phyloP scores from a whole-genome alignment of 2,113 vertebrate genomes.

The Procapra przewalskii region DNA sequence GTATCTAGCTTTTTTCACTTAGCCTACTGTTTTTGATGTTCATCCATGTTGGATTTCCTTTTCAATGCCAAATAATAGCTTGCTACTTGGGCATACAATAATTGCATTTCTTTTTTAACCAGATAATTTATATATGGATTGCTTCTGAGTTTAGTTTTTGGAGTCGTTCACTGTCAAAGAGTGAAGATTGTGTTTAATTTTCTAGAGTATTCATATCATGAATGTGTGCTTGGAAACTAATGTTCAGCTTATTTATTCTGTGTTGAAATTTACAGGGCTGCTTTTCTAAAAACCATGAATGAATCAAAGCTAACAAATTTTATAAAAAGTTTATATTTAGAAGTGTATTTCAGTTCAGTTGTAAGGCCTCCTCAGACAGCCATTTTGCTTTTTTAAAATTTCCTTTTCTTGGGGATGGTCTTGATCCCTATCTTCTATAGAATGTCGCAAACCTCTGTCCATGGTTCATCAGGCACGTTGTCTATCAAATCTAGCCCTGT shows the following conservation, averaged over 20 bases:
- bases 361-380: not conserved
- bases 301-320: not conserved
- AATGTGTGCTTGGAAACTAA: not conserved
- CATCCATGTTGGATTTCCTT: not conserved
- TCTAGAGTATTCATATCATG: not conserved
- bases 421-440: not conserved
- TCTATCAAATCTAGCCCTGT: not conserved
- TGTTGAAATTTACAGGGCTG: not conserved
- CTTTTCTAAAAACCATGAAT: not conserved
- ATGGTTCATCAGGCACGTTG: not conserved
- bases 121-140: not conserved
- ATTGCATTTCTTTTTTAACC: not conserved
- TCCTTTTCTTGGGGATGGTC: not conserved
- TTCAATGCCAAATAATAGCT: not conserved
- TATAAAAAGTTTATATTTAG: not conserved
- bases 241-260: not conserved
- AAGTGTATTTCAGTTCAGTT: not conserved
- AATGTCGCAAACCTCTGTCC: rapidly evolving
- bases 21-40: not conserved
- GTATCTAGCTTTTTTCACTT: not conserved
- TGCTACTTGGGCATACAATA: not conserved
- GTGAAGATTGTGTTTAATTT: not conserved
- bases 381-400: not conserved
- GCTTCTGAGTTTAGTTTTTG: not conserved
- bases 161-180: not conserved